These are phyloP conservation scores for Trachelus iudaicus DNA, from an alignment of 2,888 invertebrate species.

Conservation along the genomic window DNA sequence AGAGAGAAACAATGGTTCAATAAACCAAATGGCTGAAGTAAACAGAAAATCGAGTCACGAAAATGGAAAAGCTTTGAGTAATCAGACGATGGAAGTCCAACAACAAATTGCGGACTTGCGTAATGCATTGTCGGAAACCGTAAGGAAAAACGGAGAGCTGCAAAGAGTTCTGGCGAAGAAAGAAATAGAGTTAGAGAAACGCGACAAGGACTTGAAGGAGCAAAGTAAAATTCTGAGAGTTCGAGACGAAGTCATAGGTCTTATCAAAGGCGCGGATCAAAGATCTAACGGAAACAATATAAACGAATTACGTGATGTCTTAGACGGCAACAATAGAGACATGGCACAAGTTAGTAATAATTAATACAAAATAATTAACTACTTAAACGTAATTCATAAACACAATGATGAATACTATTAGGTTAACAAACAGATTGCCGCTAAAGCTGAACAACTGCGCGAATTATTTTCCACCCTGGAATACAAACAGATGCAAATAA, in stretches of 20 bases:
- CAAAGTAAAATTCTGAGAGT: slow-evolving; percentile 74
- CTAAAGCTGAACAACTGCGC: slow-evolving; percentile 69
- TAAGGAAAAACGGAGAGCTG: slow-evolving; percentile 67
- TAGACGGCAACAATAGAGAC: slow-evolving; percentile 32
- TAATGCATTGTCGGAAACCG: slow-evolving; percentile 66
- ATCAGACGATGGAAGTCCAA: slow-evolving; percentile 43
- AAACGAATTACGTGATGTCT: background rate
- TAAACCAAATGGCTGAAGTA: slow-evolving; percentile 40
- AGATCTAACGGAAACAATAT: background rate
- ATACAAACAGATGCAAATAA: slow-evolving; percentile 70
- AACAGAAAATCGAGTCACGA: slow-evolving; percentile 11
- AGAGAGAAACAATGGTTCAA: slow-evolving; percentile 38
- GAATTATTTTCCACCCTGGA: slow-evolving; percentile 68
- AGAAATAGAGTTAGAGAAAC: slow-evolving; percentile 71
- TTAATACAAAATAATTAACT: background rate
- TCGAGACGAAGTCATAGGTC: slow-evolving; percentile 71
- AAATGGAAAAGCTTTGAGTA: slow-evolving; percentile 31
- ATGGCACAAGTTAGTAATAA: slow-evolving; percentile 28
- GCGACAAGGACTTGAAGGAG: slow-evolving; percentile 71
- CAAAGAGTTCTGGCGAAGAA: slow-evolving; percentile 68
- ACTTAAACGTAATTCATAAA: background rate
- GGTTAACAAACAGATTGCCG: slow-evolving; percentile 69
- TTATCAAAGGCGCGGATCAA: slow-evolving; percentile 66
- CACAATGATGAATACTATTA: slow-evolving; percentile 43
- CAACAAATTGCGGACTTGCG: slow-evolving; percentile 67